Evolutionary conservation across 2,113 vertebrate species (phyloP), one percentile per base, ranked within the genome.

Genomic region (Silurus asotus): DNA sequence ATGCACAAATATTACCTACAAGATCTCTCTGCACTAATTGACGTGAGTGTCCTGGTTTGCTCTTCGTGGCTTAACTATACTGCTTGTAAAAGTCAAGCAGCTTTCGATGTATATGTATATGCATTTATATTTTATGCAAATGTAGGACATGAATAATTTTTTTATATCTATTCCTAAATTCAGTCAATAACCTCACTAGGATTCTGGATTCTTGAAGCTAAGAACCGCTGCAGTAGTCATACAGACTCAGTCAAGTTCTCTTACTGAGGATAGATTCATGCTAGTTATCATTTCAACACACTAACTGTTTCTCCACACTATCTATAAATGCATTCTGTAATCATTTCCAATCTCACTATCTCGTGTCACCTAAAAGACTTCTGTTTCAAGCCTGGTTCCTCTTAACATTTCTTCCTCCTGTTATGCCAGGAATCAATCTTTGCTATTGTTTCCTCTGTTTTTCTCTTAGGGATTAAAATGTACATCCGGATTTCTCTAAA

Each of bases 1-100:
- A 92, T 97, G 92, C 94, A 93, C 87, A 96, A 96, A 88, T 97
- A 97, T 90, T 98, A 96, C 85, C 77, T 96, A 51, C 92, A 91
- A 0, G 96, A 97, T 55, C 90, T 96, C 78, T 90, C 94, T n/a
- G 91, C 95, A 84, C 93, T 97, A 37, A 95, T 97, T 58, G 95
- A 98, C 0, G 97, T 97, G 88, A 95, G 97, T 92, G 37, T 37
- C 67, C 69, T 64, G 19, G 3, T n/a, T 74, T 23, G 67, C 8
- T 37, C 37, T 37, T 37, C 3, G 8, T 70, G 20, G 5, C 6
- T 20, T 72, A n/a, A 25, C 13, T 19, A 4, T 15, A 70, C 20
- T 70, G 64, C 5, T 23, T 51, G 8, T 10, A 74, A 74, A 45
- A 10, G 45, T 49, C 20, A 20, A 74, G 19, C 48, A 74, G 23